Percentiles rank a stretch among this genome's conserved stretches.
phyloP scores from a whole-genome alignment of 2,888 invertebrate species.

The Tethea ocularis region DNA sequence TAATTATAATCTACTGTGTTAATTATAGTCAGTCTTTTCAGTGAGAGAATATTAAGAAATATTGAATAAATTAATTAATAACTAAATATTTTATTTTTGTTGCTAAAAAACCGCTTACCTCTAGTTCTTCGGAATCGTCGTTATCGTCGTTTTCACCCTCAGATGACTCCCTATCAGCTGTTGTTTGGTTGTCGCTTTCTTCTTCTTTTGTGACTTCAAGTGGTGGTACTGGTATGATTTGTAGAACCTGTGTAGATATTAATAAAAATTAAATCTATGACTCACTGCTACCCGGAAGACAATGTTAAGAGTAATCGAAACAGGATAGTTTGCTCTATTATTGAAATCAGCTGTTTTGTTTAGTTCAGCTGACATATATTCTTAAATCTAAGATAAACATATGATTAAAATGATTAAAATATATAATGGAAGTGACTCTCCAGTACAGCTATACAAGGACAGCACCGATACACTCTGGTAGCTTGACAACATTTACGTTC shows the following conservation, averaged over 20 bases:
- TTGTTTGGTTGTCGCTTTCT: constrained; percentile 54
- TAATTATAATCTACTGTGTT: not conserved
- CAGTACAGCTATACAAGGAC: too few relatives aligned
- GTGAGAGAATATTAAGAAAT: not conserved
- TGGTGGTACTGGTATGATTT: constrained; percentile 37
- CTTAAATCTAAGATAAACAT: too few relatives aligned
- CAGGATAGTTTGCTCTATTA: too few relatives aligned
- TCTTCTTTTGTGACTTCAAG: constrained; percentile 50
- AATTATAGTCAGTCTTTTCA: too few relatives aligned
- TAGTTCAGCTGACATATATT: too few relatives aligned
- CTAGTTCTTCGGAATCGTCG: constrained; percentile 87
- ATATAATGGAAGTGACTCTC: too few relatives aligned
- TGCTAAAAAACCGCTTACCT: constrained; percentile 64
- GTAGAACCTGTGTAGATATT: constrained; percentile 41
- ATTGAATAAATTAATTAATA: not conserved
- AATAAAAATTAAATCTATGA: not conserved
- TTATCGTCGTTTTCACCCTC: constrained; percentile 86
- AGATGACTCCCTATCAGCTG: constrained; percentile 76
- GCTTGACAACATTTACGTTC: too few relatives aligned
- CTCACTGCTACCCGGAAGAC: not conserved
- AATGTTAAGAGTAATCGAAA: too few relatives aligned
- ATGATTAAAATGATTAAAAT: too few relatives aligned
- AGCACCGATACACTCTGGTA: too few relatives aligned
- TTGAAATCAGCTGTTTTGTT: too few relatives aligned
- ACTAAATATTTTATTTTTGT: not conserved